A percentile compares a stretch with the other conserved stretches of the same genome.
phyloP scores from a whole-genome alignment of 2,797 vertebrate genomes.

The Chrysolophus pictus region DNA sequence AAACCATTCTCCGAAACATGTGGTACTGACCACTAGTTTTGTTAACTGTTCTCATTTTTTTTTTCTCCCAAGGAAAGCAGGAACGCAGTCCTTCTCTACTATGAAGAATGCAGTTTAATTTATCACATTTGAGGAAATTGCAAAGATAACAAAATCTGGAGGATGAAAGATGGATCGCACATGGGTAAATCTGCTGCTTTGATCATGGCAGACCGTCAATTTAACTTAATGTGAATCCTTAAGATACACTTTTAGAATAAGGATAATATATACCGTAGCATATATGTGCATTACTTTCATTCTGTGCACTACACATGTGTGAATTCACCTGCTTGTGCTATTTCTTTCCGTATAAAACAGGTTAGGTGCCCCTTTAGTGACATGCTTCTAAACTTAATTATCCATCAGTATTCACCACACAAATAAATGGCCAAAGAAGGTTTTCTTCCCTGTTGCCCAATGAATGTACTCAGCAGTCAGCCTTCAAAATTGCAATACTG shows the following conservation, averaged over 20 bases:
- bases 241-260: background rate
- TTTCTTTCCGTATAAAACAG: background rate
- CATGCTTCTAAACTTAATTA: background rate
- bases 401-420: background rate
- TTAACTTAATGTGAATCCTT: background rate
- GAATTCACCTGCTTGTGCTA: background rate
- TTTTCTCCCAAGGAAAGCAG: background rate
- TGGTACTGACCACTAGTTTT: background rate
- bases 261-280: background rate
- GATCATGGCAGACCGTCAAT: background rate
- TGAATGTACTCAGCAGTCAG: background rate
- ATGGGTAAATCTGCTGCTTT: background rate
- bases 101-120: background rate
- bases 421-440: background rate
- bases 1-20: background rate
- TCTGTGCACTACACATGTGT: background rate
- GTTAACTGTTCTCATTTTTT: background rate
- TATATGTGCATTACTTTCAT: background rate
- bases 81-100: background rate
- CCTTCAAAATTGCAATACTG: background rate
- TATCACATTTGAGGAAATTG: background rate
- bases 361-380: background rate
- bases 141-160: background rate
- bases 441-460: background rate
- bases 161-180: background rate